Base-by-base conservation (phyloP, 2,888 invertebrate species). In the Lumbricus terrestris region DNA sequence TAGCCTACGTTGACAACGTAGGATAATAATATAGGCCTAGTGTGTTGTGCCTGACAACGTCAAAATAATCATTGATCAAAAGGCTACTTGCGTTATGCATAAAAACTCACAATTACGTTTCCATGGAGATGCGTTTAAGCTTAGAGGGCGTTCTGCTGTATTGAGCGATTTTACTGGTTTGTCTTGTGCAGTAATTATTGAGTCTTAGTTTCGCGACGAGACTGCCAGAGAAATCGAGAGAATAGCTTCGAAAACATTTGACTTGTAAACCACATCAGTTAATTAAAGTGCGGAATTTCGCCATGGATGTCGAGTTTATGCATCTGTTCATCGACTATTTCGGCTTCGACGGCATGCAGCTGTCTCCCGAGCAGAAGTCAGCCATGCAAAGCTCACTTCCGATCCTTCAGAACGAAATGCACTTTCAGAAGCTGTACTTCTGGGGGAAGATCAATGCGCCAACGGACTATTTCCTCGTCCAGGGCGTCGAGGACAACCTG, bases 331-430 rank as follows among this genome's bases (percentile, higher is more conserved):
- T 88, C 33, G 47, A 88, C 33, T 89, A 91, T 34, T 90, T 91
- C 40, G 89, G 90, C 37, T 82, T 85, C 38, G 88, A 82, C 82
- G 91, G 91, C 20, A 90, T 91, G 38, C 82, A 88, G 38, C 34
- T 91, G 29, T 88, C 90, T 8, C 85, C 47, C 37, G 88, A 89
- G 38, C 69, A 90, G 29, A 91, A 90, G 69, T 89, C 91, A 37
- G 90, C 89, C 38, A 35, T 90, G 34, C 89, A 91, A 82, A 91
- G 88, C 3, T 91, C 91, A n/a, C 89, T 91, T n/a, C 89, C 82
- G 88, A 89, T 91, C 18, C 37, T 91, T 38, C 85, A 91, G 88
- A n/a, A 91, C 37, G 90, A 91, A 82, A 91, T 91, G 91, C 85
- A 89, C 18, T 91, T 91, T 37, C 33, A 82, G 23, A 89, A 88